These are phyloP conservation scores for Cephus runcator DNA, from an alignment of 2,888 invertebrate species.

Conservation along the genomic window DNA sequence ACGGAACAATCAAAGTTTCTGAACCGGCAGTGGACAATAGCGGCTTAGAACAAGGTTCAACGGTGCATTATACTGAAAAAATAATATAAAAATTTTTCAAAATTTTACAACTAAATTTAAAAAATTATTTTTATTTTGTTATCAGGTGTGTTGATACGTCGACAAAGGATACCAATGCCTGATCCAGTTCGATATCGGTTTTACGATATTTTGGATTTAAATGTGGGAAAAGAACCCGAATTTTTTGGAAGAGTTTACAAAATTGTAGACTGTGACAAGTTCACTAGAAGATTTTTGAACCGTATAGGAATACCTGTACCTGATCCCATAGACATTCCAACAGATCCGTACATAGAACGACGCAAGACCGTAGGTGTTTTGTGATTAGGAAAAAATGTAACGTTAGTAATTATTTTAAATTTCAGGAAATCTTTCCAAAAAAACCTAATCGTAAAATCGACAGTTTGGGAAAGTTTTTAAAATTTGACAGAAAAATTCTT, in stretches of 20 bases:
- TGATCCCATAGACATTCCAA: slow-evolving; percentile 72
- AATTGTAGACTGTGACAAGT: slow-evolving; percentile 87
- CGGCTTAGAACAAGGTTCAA: slow-evolving; percentile 84
- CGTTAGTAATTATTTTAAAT: background rate
- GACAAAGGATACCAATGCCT: slow-evolving; percentile 84
- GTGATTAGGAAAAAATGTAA: background rate
- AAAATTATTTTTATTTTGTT: slow-evolving; percentile 8
- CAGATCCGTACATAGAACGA: slow-evolving; percentile 59
- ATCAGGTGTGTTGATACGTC: slow-evolving; percentile 80
- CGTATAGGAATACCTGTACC: slow-evolving; percentile 87
- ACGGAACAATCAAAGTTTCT: slow-evolving; percentile 88
- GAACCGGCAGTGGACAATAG: slow-evolving; percentile 87
- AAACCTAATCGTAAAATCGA: slow-evolving; percentile 71
- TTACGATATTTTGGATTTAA: slow-evolving; percentile 87
- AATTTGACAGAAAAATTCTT: slow-evolving; percentile 80
- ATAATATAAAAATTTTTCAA: background rate
- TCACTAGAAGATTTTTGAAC: slow-evolving; percentile 86
- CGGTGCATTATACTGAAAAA: background rate
- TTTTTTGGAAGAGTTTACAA: slow-evolving; percentile 85
- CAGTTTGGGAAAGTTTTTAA: slow-evolving; percentile 83
- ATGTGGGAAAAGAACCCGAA: slow-evolving; percentile 82
- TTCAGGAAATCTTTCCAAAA: slow-evolving; percentile 56
- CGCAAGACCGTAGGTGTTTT: slow-evolving; percentile 43
- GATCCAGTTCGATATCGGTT: slow-evolving; percentile 79
- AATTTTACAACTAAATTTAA: slow-evolving; percentile 24